Percentiles rank a stretch among this genome's conserved stretches.
Evolutionary conservation across 2,888 invertebrate genomes (phyloP).

Genomic region (Pseudanteris insignis): DNA sequence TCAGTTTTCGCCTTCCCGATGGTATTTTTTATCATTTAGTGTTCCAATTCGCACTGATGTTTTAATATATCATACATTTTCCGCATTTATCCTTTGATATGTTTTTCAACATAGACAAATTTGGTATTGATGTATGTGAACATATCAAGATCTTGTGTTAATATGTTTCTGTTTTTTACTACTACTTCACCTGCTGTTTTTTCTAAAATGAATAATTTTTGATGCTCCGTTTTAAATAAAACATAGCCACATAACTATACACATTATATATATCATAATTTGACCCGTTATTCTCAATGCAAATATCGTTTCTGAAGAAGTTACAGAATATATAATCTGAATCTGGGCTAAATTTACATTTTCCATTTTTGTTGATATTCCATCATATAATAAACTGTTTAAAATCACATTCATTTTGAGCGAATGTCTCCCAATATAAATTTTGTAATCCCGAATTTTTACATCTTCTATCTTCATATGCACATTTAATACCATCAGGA

Average conservation of each 20-base stretch:
- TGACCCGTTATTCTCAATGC: not conserved
- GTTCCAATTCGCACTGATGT: too few relatives aligned
- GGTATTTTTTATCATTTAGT: too few relatives aligned
- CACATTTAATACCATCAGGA: not conserved
- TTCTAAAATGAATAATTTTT: slow-evolving; percentile 1
- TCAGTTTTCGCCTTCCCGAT: too few relatives aligned
- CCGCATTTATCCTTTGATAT: not conserved
- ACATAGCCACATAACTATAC: not conserved
- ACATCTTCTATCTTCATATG: not conserved
- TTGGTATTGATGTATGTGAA: slow-evolving; percentile 3
- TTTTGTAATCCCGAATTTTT: not conserved
- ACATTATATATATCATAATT: too few relatives aligned
- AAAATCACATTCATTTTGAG: not conserved
- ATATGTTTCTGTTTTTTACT: not conserved
- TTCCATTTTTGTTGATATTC: not conserved
- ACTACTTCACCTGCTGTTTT: not conserved
- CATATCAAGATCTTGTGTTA: not conserved
- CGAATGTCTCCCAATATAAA: not conserved
- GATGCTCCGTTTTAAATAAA: not conserved
- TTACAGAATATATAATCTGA: not conserved
- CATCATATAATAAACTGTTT: not conserved
- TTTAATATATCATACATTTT: too few relatives aligned
- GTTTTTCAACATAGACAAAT: not conserved
- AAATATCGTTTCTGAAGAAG: not conserved
- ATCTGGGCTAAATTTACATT: not conserved